Evolutionary conservation across 1,140 invertebrate species (phyloP).

Genomic region (Orchestia grillus): DNA sequence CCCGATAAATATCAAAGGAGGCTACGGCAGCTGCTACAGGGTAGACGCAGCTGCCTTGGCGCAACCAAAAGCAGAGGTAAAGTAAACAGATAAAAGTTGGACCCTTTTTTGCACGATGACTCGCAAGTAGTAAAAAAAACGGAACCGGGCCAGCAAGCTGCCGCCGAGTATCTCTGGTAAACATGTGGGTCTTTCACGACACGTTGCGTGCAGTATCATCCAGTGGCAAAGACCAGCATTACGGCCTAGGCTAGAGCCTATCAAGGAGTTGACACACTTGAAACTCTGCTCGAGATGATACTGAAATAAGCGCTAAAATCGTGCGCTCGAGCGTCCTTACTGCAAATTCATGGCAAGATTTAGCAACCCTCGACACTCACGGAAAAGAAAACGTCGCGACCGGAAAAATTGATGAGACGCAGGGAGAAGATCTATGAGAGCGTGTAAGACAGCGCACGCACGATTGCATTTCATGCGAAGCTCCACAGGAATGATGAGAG

Average conservation of each 20-base stretch:
- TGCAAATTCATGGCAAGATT: not conserved
- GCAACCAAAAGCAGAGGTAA: not conserved
- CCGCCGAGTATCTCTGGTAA: not conserved
- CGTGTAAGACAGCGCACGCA: not conserved
- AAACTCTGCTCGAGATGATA: not conserved
- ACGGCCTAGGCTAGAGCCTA: not conserved
- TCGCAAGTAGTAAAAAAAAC: not conserved
- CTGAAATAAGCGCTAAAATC: slow-evolving; percentile 32
- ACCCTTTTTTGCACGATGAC: not conserved
- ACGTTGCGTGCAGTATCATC: not conserved
- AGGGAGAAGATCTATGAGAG: not conserved
- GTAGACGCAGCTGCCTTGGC: not conserved
- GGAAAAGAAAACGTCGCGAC: not conserved
- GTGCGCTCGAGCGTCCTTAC: not conserved
- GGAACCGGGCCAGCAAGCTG: not conserved
- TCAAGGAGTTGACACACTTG: slow-evolving; percentile 40
- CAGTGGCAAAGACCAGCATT: not conserved
- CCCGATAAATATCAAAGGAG: not conserved
- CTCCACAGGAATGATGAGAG: not conserved
- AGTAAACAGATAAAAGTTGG: slow-evolving; percentile 9
- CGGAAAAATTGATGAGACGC: not conserved
- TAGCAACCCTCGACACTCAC: not conserved
- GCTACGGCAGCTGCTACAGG: not conserved
- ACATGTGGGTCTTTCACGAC: not conserved
- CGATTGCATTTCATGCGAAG: not conserved